phyloP scores from a whole-genome alignment of 2,113 vertebrate species.

The Xenus cinereus region DNA sequence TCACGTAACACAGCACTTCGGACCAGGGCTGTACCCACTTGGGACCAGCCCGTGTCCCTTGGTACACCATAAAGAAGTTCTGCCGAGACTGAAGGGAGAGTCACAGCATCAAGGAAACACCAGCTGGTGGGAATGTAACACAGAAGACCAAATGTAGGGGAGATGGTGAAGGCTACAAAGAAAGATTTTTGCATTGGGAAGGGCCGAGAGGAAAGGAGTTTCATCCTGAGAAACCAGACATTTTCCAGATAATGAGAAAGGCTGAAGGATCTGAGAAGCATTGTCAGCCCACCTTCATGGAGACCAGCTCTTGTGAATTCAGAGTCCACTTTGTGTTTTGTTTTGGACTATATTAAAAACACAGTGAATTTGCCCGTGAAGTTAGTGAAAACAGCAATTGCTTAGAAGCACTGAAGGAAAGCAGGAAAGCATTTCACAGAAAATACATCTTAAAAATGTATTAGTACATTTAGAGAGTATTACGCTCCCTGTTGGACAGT shows the following conservation, averaged over 20 bases:
- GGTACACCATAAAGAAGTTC: not conserved
- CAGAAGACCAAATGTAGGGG: not conserved
- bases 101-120: not conserved
- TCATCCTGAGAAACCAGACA: not conserved
- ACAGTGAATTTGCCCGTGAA: not conserved
- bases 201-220: not conserved
- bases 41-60: not conserved
- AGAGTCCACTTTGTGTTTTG: not conserved
- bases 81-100: not conserved
- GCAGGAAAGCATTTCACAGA: not conserved
- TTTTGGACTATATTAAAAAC: not conserved
- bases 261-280: not conserved
- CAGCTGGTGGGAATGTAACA: not conserved
- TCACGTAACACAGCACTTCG: not conserved
- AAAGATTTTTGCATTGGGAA: not conserved
- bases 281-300: not conserved
- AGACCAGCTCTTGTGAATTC: not conserved
- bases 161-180: not conserved
- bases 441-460: not conserved
- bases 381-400: not conserved
- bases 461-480: not conserved
- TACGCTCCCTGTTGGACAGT: not conserved
- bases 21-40: not conserved
- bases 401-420: not conserved
- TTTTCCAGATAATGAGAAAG: not conserved